Percentiles rank a stretch among this genome's conserved stretches.
Conservation (phyloP, 1,140 invertebrate genomes). For the Drosophila lowei region DNA sequence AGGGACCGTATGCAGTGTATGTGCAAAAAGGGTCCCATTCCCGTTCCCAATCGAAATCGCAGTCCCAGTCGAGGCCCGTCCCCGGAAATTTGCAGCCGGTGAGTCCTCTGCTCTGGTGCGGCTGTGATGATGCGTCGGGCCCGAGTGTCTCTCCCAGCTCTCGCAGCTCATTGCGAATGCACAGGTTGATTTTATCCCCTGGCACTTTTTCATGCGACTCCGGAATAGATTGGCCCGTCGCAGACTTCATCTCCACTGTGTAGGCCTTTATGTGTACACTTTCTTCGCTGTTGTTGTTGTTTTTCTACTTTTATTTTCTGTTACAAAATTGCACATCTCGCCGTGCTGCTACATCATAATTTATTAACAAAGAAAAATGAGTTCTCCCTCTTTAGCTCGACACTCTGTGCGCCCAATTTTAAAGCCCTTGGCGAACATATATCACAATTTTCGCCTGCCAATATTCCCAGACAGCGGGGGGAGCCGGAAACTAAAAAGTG, state of each 20-base stretch:
- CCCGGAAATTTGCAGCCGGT: not conserved
- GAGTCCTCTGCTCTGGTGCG: conserved; percentile 12
- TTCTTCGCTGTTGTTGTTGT: not conserved
- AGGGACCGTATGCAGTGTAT: conserved; percentile 34
- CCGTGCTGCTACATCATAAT: conserved; percentile 74
- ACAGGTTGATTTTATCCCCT: conserved; percentile 81
- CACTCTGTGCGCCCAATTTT: conserved; percentile 32
- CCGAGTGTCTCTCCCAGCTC: conserved; percentile 24
- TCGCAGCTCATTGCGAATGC: conserved; percentile 79
- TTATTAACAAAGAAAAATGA: conserved; percentile 76
- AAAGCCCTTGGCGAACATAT: conserved; percentile 67
- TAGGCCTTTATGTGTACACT: conserved; percentile 46
- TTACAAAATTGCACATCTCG: conserved; percentile 70
- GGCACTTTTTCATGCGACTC: conserved; percentile 66
- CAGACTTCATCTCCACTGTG: conserved; percentile 12
- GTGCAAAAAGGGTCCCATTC: conserved; percentile 59
- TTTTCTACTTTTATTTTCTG: conserved; percentile 34
- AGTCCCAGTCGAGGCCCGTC: conserved; percentile 12
- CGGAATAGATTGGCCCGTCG: conserved; percentile 43
- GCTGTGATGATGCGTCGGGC: conserved; percentile 41
- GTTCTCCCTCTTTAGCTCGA: conserved; percentile 51
- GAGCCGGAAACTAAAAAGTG: conserved; percentile 14
- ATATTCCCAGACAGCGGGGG: conserved; percentile 27
- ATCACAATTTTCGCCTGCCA: conserved; percentile 69
- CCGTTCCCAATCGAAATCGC: conserved; percentile 33